Conservation (phyloP, 1,140 invertebrate genomes). For the Argopecten irradians region DNA sequence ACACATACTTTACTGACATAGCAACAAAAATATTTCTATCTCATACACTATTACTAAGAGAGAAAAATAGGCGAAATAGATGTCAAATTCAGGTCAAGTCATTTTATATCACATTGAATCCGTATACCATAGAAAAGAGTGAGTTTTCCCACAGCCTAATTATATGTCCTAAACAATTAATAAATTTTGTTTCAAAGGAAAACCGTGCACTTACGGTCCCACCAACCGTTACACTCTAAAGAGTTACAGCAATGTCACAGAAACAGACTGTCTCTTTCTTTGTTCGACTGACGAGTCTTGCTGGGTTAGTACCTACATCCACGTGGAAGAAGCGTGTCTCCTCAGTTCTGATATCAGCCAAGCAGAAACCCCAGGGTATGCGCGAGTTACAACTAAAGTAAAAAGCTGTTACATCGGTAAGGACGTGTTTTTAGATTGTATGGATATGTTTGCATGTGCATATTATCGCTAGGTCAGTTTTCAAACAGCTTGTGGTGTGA, state of each 20-base stretch:
- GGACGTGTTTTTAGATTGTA: background rate
- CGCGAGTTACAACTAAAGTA: background rate
- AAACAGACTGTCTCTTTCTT: background rate
- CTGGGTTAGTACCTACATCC: background rate
- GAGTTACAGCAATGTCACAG: background rate
- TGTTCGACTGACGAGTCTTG: background rate
- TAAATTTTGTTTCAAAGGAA: background rate
- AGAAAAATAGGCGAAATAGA: too few relatives aligned
- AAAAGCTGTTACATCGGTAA: background rate
- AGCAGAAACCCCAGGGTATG: background rate
- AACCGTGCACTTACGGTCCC: background rate
- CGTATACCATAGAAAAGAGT: too few relatives aligned
- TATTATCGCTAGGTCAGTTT: too few relatives aligned
- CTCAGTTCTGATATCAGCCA: background rate
- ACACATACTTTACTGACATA: too few relatives aligned
- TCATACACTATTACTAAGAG: too few relatives aligned
- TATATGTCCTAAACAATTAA: too few relatives aligned
- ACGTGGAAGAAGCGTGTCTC: background rate
- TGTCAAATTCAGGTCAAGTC: too few relatives aligned
- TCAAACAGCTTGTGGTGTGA: too few relatives aligned
- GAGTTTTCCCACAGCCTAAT: too few relatives aligned
- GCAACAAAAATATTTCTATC: too few relatives aligned
- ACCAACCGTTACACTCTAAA: background rate
- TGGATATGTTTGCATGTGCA: background rate
- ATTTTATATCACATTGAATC: too few relatives aligned